Base-by-base conservation (phyloP, 1,140 invertebrate genomes). In the Eulimnadia texana region DNA sequence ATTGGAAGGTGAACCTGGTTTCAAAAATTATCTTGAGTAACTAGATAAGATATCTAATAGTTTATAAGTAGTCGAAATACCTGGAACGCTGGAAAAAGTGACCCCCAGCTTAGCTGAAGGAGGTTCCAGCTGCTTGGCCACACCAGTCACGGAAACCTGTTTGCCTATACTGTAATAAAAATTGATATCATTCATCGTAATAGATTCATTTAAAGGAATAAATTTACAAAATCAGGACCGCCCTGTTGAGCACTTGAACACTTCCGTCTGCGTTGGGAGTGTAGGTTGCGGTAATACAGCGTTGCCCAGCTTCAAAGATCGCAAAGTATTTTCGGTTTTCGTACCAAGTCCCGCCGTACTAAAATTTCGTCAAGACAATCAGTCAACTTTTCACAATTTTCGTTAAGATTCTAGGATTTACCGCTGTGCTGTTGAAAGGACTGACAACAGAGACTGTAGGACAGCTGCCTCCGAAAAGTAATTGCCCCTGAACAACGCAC, bases 1-100 rank as follows among this genome's bases (percentile, higher is more conserved):
- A 3, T 79, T 83, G 3, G 1, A n/a, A 2, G 58, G 58, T 16
- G 58, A 23, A 51, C 50, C 58, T 60, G 13, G 10, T 11, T 6
- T 2, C 20, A 47, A 9, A 50, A 24, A 23, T 10, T 19, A 22
- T 23, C 25, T 52, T 9, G 13, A 23, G 1, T 52, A 3, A 1
- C 1, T n/a, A 10, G 25, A 20, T 11, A 52, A 19, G 22, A 52
- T 11, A 23, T 52, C 25, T 52, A 20, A 19, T 20, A 20, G 2
- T 24, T 24, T 2, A 11, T 11, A 6, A 19, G 22, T 0, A 13
- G 20, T 52, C 25, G 51, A 52, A 24, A 27, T 61, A 64, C 29
- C 42, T 3, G 62, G 29, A 57, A 64, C 47, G 11, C 20, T 29
- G 9, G 42, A 3, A 62, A 62, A 62, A 3, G 56, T 61, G 9